phyloP scores from a whole-genome alignment of 2,888 invertebrate species.

The Neoaliturus tenellus region DNA sequence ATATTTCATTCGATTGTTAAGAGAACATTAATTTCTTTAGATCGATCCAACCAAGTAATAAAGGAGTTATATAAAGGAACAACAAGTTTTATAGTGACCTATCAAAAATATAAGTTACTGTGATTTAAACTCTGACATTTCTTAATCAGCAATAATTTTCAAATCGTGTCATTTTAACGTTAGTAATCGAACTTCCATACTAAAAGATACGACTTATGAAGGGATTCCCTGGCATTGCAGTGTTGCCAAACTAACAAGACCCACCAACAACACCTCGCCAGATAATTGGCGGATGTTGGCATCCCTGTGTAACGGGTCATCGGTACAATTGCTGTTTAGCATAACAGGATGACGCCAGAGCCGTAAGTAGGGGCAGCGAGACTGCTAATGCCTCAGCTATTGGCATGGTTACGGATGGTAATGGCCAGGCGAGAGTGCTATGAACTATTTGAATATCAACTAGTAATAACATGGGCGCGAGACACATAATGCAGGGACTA shows the following conservation, averaged over 20 bases:
- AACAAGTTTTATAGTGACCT: no score
- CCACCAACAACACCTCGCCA: background rate
- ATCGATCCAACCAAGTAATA: no score
- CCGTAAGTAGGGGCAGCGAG: background rate
- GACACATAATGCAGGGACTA: background rate
- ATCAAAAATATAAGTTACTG: no score
- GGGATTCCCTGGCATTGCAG: background rate
- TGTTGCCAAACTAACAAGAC: background rate
- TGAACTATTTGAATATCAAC: conserved; percentile 12
- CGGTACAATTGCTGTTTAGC: conserved; percentile 6
- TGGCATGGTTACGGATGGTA: conserved; percentile 41
- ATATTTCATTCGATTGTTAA: no score
- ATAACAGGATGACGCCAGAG: background rate
- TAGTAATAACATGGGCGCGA: background rate
- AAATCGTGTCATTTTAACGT: no score
- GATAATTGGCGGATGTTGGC: background rate
- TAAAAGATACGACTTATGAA: no score
- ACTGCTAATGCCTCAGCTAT: background rate
- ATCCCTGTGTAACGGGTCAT: background rate
- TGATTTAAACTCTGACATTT: no score
- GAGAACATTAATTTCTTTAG: no score
- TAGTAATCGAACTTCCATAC: no score
- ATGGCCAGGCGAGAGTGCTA: background rate
- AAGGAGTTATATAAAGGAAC: no score
- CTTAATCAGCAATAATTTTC: no score